Evolutionary conservation across 2,113 vertebrate genomes (phyloP).

Genomic region (Carassius auratus): DNA sequence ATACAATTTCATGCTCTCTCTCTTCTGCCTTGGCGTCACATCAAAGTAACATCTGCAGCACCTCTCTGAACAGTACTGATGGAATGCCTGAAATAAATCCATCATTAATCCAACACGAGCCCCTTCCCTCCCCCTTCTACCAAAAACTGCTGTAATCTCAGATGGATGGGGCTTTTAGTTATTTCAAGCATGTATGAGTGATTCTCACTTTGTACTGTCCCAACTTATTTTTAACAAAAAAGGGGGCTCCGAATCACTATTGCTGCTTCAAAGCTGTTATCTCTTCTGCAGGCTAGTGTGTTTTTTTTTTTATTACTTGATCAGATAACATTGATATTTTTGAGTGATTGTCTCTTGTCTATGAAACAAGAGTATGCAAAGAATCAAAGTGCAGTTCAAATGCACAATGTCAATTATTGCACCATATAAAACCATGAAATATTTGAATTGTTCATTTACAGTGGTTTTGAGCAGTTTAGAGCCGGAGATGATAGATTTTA

Average conservation of each 20-base stretch:
- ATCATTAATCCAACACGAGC: constrained; percentile 22
- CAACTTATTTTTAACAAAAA: constrained; percentile 13
- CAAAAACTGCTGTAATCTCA: constrained; percentile 16
- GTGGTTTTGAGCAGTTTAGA: neutral
- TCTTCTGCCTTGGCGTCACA: neutral
- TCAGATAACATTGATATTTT: neutral
- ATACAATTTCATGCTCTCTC: neutral
- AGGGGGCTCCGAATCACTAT: neutral
- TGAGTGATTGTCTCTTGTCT: neutral
- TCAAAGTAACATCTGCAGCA: constrained; percentile 10
- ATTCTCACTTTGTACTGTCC: constrained; percentile 7
- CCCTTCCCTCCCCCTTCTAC: neutral
- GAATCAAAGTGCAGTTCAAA: neutral
- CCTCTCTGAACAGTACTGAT: constrained; percentile 15
- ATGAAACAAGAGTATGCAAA: neutral
- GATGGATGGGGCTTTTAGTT: constrained; percentile 28
- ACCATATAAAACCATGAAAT: no score
- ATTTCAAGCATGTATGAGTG: constrained; percentile 8
- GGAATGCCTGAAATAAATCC: constrained; percentile 12
- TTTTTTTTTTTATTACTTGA: neutral
- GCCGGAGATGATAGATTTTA: neutral
- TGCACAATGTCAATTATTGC: neutral
- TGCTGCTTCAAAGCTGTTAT: neutral
- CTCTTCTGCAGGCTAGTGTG: neutral
- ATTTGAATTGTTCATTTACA: neutral